phyloP scores from a whole-genome alignment of 1,140 invertebrate genomes.

The Neodiprion pinetum region DNA sequence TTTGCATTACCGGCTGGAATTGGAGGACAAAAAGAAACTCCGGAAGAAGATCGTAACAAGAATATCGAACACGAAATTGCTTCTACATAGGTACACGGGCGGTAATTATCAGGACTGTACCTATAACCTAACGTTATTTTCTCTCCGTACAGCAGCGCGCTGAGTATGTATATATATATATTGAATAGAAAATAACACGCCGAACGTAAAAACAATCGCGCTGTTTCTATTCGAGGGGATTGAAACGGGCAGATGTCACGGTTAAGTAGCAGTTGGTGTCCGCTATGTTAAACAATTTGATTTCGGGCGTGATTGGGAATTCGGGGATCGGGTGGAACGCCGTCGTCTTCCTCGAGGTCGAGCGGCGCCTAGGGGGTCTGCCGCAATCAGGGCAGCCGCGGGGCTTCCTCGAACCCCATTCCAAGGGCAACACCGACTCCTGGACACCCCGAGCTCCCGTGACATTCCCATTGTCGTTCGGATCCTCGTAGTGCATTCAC shows the following conservation, averaged over 20 bases:
- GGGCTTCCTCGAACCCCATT: conserved; percentile 27
- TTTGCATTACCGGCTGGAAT: too few species aligned
- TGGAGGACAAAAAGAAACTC: too few species aligned
- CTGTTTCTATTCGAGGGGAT: too few species aligned
- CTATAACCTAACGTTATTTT: not conserved
- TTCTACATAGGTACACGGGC: conserved; percentile 2
- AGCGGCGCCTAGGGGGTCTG: conserved; percentile 41
- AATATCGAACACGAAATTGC: too few species aligned
- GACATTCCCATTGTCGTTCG: conserved; percentile 13
- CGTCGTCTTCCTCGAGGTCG: conserved; percentile 12
- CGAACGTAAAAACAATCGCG: too few species aligned
- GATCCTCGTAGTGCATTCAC: conserved; percentile 40
- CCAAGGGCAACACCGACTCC: conserved; percentile 17
- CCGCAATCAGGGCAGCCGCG: conserved; percentile 51
- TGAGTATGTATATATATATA: not conserved
- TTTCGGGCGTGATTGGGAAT: conserved; percentile 34
- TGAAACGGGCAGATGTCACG: conserved; percentile 11
- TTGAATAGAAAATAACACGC: too few species aligned
- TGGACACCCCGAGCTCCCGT: not conserved
- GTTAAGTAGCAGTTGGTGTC: conserved; percentile 58
- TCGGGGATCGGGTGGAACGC: conserved; percentile 16
- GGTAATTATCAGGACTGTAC: conserved; percentile 14
- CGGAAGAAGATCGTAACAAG: too few species aligned
- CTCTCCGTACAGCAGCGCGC: not conserved
- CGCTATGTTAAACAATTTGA: conserved; percentile 58